Evolutionary conservation across 2,888 invertebrate species (phyloP), one percentile per base, ranked within the genome.

Genomic region (Chorisops tibialis): DNA sequence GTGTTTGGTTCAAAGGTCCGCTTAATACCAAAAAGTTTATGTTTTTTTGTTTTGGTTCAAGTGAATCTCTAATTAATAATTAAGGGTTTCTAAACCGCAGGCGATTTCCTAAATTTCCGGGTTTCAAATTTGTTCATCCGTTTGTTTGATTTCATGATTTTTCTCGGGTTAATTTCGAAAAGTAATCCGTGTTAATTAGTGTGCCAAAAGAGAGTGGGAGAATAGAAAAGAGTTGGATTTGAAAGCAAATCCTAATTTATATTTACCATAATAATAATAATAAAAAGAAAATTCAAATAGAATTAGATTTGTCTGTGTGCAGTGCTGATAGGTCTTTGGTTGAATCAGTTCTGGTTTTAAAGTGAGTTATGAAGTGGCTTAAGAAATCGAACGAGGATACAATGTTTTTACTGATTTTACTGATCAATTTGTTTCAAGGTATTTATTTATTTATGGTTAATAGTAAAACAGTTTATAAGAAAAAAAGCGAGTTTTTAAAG

Each of bases 31-130:
- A n/a, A n/a, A n/a, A n/a, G n/a, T n/a, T n/a, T n/a, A n/a, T n/a
- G n/a, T n/a, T n/a, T n/a, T n/a, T n/a, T n/a, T n/a, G n/a, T n/a
- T n/a, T n/a, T n/a, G n/a, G n/a, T n/a, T n/a, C n/a, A n/a, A n/a
- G n/a, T n/a, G n/a, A n/a, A n/a, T 9, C 5, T 30, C 30, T 30
- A 30, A 30, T 30, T 30, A 30, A n/a, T n/a, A n/a, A 9, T 30
- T 30, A 30, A 30, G 63, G 60, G 63, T 66, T 65, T 45, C 63
- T 63, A 63, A 64, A 65, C 63, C 64, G 64, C 63, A 59, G 62
- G 63, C 61, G 48, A 11, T 11, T 48, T 14, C 24, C 30, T 35
- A 30, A 30, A 12, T 9, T 49, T 21, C 1, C 24, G 2, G 49
- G 24, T 30, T 16, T 35, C 18, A 16, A 30, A 30, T 50, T 50